These are phyloP conservation scores for Hemicrepidius hirtus DNA, from an alignment of 2,888 invertebrate genomes.

Conservation along the genomic window DNA sequence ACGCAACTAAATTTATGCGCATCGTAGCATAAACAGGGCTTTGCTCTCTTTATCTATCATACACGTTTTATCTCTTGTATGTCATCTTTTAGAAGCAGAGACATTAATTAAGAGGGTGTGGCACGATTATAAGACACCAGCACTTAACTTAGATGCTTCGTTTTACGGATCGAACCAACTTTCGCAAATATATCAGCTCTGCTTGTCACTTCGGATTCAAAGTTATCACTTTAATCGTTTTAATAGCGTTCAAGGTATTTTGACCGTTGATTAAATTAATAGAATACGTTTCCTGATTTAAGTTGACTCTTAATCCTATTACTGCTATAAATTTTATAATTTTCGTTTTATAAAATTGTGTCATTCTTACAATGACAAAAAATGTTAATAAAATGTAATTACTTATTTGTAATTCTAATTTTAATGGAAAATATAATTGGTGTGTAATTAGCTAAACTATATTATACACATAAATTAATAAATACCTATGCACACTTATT, in stretches of 20 bases:
- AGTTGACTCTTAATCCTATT: constrained; percentile 8
- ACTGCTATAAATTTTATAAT: constrained; percentile 26
- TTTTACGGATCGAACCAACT: constrained; percentile 64
- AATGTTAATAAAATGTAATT: too few relatives aligned
- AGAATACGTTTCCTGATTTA: constrained; percentile 40
- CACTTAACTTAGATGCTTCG: constrained; percentile 62
- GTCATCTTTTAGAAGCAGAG: constrained; percentile 59
- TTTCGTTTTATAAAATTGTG: too few relatives aligned
- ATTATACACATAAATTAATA: constrained; percentile 27
- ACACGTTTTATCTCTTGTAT: constrained; percentile 55
- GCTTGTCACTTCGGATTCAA: constrained; percentile 63
- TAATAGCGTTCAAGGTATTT: constrained; percentile 64
- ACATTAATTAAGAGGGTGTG: constrained; percentile 69
- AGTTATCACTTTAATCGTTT: constrained; percentile 61
- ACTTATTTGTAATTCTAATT: background rate
- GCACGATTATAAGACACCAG: constrained; percentile 62
- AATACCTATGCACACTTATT: constrained; percentile 26
- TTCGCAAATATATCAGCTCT: constrained; percentile 68
- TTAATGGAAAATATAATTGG: constrained; percentile 11
- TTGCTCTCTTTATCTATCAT: constrained; percentile 51
- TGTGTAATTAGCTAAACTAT: constrained; percentile 6
- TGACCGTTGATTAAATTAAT: constrained; percentile 52
- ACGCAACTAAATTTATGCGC: constrained; percentile 48
- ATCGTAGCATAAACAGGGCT: constrained; percentile 42
- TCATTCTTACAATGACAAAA: too few relatives aligned